These are phyloP conservation scores for Carpatolechia fugitivella DNA, from an alignment of 2,888 invertebrate species.

Conservation along the genomic window DNA sequence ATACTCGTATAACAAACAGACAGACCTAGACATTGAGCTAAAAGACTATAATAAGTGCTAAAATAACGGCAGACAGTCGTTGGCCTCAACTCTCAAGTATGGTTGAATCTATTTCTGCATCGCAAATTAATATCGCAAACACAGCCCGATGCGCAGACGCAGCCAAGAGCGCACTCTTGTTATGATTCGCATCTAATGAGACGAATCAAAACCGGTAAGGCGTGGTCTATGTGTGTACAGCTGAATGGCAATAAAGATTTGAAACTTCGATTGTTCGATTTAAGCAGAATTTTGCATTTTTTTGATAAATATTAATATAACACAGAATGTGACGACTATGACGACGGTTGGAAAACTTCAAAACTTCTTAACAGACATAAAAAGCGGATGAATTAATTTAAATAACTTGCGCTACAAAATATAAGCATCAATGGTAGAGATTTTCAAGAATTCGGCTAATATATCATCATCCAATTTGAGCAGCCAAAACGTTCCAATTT, in stretches of 20 bases:
- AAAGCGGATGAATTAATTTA: not conserved
- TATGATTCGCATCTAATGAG: slow-evolving; percentile 29
- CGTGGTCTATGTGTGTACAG: not conserved
- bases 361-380: too few relatives aligned
- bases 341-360: too few relatives aligned
- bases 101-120: slow-evolving; percentile 43
- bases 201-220: not conserved
- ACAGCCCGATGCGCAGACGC: slow-evolving; percentile 21
- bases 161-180: slow-evolving; percentile 21
- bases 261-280: too few relatives aligned
- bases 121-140: slow-evolving; percentile 36
- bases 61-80: not conserved
- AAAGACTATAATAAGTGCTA: not conserved
- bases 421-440: not conserved
- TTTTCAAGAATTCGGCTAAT: slow-evolving; percentile 6
- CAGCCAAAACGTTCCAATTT: not conserved
- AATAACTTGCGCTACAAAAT: not conserved
- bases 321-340: too few relatives aligned
- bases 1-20: too few relatives aligned
- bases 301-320: too few relatives aligned
- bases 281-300: too few relatives aligned
- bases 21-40: too few relatives aligned
- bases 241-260: not conserved
- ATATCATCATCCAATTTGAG: slow-evolving; percentile 10
- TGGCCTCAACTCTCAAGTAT: slow-evolving; percentile 1